Evolutionary conservation across 2,113 vertebrate genomes (phyloP).

Genomic region (Psettodes erumei): DNA sequence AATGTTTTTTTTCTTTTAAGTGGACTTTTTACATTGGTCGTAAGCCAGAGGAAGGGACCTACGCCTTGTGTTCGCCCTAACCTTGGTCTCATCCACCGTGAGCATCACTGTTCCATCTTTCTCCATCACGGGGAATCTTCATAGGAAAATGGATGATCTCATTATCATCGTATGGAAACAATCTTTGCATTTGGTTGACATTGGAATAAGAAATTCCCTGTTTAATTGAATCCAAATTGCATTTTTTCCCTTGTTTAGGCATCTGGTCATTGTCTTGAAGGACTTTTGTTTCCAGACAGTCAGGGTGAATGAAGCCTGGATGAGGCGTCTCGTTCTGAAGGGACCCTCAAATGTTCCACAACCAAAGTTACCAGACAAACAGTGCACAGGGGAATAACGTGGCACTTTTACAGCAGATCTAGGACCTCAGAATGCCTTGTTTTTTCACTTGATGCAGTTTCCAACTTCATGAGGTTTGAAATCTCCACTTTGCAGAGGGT

Average conservation of each 20-base stretch:
- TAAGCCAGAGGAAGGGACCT: neutral
- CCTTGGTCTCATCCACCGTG: neutral
- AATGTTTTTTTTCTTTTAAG: too few species aligned
- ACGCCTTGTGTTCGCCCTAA: too few species aligned
- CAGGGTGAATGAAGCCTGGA: conserved; percentile 21
- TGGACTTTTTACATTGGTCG: neutral
- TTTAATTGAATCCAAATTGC: conserved; percentile 41
- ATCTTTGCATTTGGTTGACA: conserved; percentile 31
- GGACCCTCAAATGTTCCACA: neutral
- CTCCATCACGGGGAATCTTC: conserved; percentile 1
- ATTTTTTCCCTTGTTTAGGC: conserved; percentile 22
- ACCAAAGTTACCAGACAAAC: conserved; percentile 5
- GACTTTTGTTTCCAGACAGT: conserved; percentile 20
- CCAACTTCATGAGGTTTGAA: neutral
- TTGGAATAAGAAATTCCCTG: conserved; percentile 13
- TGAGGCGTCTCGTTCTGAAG: neutral
- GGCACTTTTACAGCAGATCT: neutral
- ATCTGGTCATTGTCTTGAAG: conserved; percentile 52
- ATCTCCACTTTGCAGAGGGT: neutral
- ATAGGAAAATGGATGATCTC: conserved; percentile 33
- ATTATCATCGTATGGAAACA: conserved; percentile 43
- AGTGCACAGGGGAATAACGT: neutral
- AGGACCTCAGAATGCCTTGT: neutral
- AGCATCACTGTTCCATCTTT: neutral
- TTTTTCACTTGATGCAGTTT: neutral